Conservation (phyloP, 2,888 invertebrate genomes). For the Xestia xanthographa region DNA sequence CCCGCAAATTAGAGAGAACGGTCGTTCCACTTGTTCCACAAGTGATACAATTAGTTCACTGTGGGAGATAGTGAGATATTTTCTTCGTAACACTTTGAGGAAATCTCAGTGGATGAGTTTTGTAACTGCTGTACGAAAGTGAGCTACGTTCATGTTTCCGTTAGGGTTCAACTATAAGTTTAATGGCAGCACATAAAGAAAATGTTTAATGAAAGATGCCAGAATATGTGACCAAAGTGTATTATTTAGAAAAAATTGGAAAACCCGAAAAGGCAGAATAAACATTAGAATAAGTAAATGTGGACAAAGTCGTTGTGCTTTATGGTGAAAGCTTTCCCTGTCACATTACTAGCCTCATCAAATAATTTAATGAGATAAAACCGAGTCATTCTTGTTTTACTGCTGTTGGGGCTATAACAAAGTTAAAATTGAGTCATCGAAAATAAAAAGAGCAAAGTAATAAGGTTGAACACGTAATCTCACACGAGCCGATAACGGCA, state of each 20-base stretch:
- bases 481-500: constrained; percentile 83
- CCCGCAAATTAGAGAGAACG: constrained; percentile 81
- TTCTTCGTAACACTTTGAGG: constrained; percentile 32
- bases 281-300: background rate
- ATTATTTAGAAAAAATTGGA: background rate
- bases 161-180: constrained; percentile 1
- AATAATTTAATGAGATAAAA: constrained; percentile 63
- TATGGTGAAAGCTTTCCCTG: background rate
- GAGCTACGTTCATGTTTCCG: background rate
- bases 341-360: background rate
- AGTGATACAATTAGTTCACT: constrained; percentile 73
- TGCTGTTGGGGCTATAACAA: constrained; percentile 68
- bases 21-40: constrained; percentile 78
- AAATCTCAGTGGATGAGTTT: constrained; percentile 24
- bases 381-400: constrained; percentile 67
- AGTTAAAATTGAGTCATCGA: constrained; percentile 82
- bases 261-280: background rate
- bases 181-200: background rate
- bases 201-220: background rate
- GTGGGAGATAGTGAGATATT: constrained; percentile 41
- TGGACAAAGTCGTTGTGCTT: background rate
- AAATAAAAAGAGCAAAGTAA: constrained; percentile 79
- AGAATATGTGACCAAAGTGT: background rate
- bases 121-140: constrained; percentile 5
- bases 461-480: constrained; percentile 85